Conservation (phyloP, 2,888 invertebrate genomes). For the Itoplectis maculator region DNA sequence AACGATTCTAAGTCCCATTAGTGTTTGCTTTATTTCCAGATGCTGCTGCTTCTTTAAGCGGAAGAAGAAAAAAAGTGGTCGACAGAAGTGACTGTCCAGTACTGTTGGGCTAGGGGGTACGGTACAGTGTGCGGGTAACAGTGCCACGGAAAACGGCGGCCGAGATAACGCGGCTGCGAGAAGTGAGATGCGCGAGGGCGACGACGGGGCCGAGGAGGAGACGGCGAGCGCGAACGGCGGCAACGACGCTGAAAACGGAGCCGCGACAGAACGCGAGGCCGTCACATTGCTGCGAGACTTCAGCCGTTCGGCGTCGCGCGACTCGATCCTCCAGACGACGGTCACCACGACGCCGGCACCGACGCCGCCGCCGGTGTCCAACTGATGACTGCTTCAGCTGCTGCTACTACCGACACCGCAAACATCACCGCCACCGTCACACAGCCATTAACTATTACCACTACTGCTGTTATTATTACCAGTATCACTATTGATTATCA, state of each 20-base stretch:
- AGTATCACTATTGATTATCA: conserved; percentile 75
- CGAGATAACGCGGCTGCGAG: conserved; percentile 49
- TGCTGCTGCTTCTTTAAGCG: conserved; percentile 99
- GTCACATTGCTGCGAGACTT: conserved; percentile 88
- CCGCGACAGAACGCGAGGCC: conserved; percentile 85
- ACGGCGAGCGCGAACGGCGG: conserved; percentile 21
- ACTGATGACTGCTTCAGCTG: conserved; percentile 71
- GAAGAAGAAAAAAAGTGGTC: conserved; percentile 98
- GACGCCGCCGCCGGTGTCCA: conserved; percentile 80
- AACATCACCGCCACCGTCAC: conserved; percentile 65
- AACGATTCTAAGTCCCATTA: conserved; percentile 84
- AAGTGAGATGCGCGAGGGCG: conserved; percentile 58
- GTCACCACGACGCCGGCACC: conserved; percentile 80
- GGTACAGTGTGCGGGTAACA: conserved; percentile 81
- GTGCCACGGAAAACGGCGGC: conserved; percentile 74
- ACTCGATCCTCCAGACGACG: conserved; percentile 86
- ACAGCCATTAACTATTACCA: conserved; percentile 69
- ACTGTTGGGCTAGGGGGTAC: conserved; percentile 88
- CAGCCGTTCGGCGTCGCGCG: conserved; percentile 88
- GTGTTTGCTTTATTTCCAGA: conserved; percentile 88
- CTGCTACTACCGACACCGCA: conserved; percentile 35
- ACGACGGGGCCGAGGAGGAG: conserved; percentile 29
- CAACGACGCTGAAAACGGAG: conserved; percentile 44
- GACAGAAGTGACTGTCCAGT: conserved; percentile 95
- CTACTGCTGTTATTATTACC: conserved; percentile 74